Evolutionary conservation across 2,113 vertebrate species (phyloP).

Genomic region (Macquaria ambigua): DNA sequence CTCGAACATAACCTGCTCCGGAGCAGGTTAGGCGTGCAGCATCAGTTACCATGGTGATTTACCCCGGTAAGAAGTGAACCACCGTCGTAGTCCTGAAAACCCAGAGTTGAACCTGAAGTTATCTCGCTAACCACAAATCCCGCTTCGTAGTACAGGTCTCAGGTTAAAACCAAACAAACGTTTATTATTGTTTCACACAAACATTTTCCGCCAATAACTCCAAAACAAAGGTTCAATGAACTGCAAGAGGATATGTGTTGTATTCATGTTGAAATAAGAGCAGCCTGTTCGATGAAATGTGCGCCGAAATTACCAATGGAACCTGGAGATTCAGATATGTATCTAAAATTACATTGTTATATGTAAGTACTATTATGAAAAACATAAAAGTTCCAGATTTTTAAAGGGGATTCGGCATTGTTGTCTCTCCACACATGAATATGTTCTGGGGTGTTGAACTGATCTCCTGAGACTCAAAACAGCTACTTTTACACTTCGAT

Average conservation of each 20-base stretch:
- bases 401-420: not conserved
- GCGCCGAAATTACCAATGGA: not conserved
- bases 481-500: no score
- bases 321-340: no score
- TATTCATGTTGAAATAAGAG: not conserved
- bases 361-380: accelerated
- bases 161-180: not conserved
- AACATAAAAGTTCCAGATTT: not conserved
- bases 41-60: no score
- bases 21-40: no score
- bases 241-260: not conserved
- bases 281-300: no score
- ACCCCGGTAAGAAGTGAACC: no score
- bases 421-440: not conserved
- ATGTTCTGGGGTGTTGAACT: no score
- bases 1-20: no score
- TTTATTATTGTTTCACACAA: not conserved
- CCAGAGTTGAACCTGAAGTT: no score
- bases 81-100: no score
- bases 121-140: no score
- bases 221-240: not conserved
- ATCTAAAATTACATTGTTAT: not conserved
- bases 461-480: not conserved
- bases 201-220: not conserved
- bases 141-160: no score